Percentiles rank a stretch among this genome's conserved stretches.
Evolutionary conservation across 1,140 invertebrate species (phyloP).

Genomic region (Papilio polyxenes): DNA sequence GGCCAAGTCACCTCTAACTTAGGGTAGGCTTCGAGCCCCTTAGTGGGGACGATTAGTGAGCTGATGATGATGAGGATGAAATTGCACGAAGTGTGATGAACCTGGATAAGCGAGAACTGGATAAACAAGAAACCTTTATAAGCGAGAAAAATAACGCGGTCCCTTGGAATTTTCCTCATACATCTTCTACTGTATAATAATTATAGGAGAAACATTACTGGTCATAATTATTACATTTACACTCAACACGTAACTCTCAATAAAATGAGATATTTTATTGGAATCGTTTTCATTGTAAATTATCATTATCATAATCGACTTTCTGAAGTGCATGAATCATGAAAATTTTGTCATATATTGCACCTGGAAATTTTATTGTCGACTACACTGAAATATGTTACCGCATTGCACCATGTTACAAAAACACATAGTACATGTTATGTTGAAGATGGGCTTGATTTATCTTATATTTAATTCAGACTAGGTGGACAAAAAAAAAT

Average conservation of each 20-base stretch:
- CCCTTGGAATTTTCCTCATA: too few relatives aligned
- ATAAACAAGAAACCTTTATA: too few relatives aligned
- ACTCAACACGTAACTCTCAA: not conserved
- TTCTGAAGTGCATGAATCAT: not conserved
- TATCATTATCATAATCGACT: not conserved
- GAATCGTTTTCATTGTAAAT: not conserved
- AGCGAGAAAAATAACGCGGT: too few relatives aligned
- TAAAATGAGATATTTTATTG: not conserved
- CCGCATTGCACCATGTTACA: not conserved
- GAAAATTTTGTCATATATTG: constrained; percentile 10
- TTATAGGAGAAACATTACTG: not conserved
- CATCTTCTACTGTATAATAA: too few relatives aligned
- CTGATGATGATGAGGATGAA: too few relatives aligned
- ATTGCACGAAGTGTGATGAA: too few relatives aligned
- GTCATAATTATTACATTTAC: not conserved
- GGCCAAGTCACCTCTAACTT: too few relatives aligned
- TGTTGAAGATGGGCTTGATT: not conserved
- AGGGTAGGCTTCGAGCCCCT: too few relatives aligned
- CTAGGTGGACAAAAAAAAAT: too few relatives aligned
- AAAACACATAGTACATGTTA: not conserved
- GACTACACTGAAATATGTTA: constrained; percentile 11
- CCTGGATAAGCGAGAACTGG: too few relatives aligned
- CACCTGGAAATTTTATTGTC: not conserved
- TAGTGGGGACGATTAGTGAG: too few relatives aligned
- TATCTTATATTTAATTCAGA: not conserved